Conservation (phyloP, 1,140 invertebrate species). For the Drosophila pachea region DNA sequence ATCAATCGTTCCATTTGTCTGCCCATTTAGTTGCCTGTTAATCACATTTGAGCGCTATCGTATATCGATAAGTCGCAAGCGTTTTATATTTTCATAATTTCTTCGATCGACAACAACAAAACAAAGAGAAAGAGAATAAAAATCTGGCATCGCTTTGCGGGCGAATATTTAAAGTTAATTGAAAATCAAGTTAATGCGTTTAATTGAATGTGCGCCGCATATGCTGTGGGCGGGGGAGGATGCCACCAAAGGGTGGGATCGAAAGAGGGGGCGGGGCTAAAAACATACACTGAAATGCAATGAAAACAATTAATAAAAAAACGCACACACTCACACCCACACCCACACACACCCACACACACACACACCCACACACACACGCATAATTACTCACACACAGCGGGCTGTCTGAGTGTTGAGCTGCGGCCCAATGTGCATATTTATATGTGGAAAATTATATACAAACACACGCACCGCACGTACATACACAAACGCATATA, state of each 20-base stretch:
- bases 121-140: constrained; percentile 38
- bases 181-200: constrained; percentile 77
- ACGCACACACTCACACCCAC: constrained; percentile 23
- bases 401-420: constrained; percentile 28
- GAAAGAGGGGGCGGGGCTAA: constrained; percentile 31
- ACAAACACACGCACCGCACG: constrained; percentile 61
- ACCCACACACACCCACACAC: constrained; percentile 35
- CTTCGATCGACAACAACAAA: constrained; percentile 1
- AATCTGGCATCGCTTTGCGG: constrained; percentile 49
- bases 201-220: constrained; percentile 69
- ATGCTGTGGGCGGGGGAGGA: constrained; percentile 31
- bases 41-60: constrained; percentile 8
- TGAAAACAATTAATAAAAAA: constrained; percentile 63
- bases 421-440: constrained; percentile 63
- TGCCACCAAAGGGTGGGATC: too few relatives aligned
- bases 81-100: constrained; percentile 18
- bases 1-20: too few relatives aligned
- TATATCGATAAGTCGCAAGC: not conserved
- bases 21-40: constrained; percentile 5
- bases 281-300: constrained; percentile 68
- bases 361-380: constrained; percentile 34
- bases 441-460: constrained; percentile 75
- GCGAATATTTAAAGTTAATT: constrained; percentile 70
- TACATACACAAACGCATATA: constrained; percentile 18
- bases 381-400: constrained; percentile 57